These are phyloP conservation scores for Apodemia mormo DNA, from an alignment of 2,888 invertebrate species.

Conservation along the genomic window DNA sequence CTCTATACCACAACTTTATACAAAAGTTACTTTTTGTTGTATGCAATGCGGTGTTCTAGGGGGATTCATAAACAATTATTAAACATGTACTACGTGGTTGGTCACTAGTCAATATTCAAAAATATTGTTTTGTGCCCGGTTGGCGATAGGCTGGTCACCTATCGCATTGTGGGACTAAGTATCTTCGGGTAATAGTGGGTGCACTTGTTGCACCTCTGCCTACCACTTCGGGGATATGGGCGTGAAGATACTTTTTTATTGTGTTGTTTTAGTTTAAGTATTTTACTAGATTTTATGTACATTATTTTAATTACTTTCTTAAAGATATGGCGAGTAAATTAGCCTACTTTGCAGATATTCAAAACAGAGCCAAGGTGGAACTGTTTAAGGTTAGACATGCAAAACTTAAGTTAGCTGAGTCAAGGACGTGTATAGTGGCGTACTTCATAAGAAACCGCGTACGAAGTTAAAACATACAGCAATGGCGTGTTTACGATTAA, in stretches of 20 bases:
- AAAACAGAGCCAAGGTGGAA: slow-evolving; percentile 12
- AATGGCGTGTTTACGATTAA: slow-evolving; percentile 12
- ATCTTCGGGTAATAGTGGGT: no score
- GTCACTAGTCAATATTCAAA: no score
- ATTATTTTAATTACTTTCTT: neutral
- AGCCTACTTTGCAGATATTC: slow-evolving; percentile 12
- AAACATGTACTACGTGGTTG: no score
- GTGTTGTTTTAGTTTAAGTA: neutral
- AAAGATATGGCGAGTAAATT: neutral
- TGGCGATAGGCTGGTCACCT: no score
- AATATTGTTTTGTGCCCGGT: neutral
- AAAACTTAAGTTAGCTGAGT: slow-evolving; percentile 13
- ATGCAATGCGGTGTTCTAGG: no score
- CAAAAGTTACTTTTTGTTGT: no score
- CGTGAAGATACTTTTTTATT: neutral
- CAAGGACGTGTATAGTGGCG: slow-evolving; percentile 2
- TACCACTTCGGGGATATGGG: no score
- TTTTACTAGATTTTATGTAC: neutral
- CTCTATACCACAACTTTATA: no score
- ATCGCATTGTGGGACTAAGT: no score
- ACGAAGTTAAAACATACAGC: neutral
- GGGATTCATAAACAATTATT: no score
- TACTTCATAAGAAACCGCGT: slow-evolving; percentile 2
- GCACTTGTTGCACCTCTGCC: no score
- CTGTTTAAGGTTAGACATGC: slow-evolving; percentile 10